Evolutionary conservation across 2,888 invertebrate genomes (phyloP), one percentile per base, ranked within the genome.

Genomic region (Crossocerus cetratus): DNA sequence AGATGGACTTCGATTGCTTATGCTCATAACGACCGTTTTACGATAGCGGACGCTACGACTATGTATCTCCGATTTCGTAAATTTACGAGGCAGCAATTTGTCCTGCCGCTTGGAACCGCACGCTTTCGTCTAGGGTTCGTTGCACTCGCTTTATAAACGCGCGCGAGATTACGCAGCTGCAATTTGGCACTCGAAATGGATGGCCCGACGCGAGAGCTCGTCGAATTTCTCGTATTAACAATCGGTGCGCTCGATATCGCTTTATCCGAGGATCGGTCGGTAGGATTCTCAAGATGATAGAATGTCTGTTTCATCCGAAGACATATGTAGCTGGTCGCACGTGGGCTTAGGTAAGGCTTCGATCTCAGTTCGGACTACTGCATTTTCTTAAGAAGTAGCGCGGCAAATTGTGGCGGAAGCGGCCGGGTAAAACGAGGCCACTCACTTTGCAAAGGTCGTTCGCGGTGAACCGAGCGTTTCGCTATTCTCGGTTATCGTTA

Each of bases 391-490:
- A 14, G 2, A 20, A 22, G n/a, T 22, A 16, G 20, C 18, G 64
- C 64, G 21, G 11, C 56, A 18, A 65, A 65, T 42, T 65, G 58
- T 42, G 14, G 53, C 53, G 65, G 49, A 65, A 65, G 45, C 20
- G 14, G n/a, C n/a, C 14, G 49, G 65, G 53, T 53, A 49, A 57
- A 65, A 58, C 49, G 53, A 59, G 65, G 65, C 42, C 53, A 57
- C 59, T 49, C 49, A 32, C 58, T 65, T 53, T 59, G 20, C 53
- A 65, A 65, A 65, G 65, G 65, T 59, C 59, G 53, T 65, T 59
- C 22, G 53, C 65, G 59, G 58, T 43, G 58, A 65, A 49, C 65
- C 65, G 42, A 42, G 42, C 20, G 53, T 65, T 58, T 59, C 59
- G 42, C 53, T 58, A 42, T 59, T 58, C 49, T 59, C 18, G 57